Base-by-base conservation (phyloP, 1,140 invertebrate genomes). In the Drosophila ohnishii region DNA sequence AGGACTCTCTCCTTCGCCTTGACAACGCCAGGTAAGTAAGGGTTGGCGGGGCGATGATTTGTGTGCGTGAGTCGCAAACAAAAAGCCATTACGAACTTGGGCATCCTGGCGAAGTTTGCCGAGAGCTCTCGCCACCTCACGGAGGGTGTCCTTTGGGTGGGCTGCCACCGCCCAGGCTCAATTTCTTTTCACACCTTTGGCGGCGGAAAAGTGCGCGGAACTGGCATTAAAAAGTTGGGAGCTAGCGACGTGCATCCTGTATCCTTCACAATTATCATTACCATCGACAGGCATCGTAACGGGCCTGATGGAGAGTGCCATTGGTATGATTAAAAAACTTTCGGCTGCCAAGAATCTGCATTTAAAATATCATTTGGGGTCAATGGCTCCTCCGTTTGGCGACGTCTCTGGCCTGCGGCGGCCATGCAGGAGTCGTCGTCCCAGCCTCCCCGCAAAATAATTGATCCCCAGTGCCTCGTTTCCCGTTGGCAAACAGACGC, bases 381-480 rank as follows among this genome's bases (percentile, higher is more conserved):
- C 81, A 86, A 75, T 35, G 83, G 74, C 75, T 78, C 58, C 62
- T 35, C 55, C 16, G 51, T 32, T 14, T 37, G 34, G 30, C 78
- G 77, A 64, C 48, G 76, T 80, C 72, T 79, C 66, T 84, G 40
- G 44, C 83, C 55, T 60, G 66, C 63, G 83, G 82, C 82, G 83
- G 82, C 82, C 39, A 34, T 65, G 63, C 11, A 5, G 37, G 47
- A 13, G 19, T 34, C 34, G 19, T 19, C 5, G 22, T 22, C 22
- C 22, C 47, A 25, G 62, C 32, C 30, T 16, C 42, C n/a, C 63
- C 71, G 59, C 16, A 75, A 80, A 84, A 84, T 85, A 87, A 87
- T 87, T 88, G 84, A 87, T 87, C 84, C 84, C 84, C 80, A 80
- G 87, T 74, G 84, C 70, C 84, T 80, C 84, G 59, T 87, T 87